Evolutionary conservation across 2,888 invertebrate species (phyloP), one percentile per base, ranked within the genome.

Genomic region (Mesoligia furuncula): DNA sequence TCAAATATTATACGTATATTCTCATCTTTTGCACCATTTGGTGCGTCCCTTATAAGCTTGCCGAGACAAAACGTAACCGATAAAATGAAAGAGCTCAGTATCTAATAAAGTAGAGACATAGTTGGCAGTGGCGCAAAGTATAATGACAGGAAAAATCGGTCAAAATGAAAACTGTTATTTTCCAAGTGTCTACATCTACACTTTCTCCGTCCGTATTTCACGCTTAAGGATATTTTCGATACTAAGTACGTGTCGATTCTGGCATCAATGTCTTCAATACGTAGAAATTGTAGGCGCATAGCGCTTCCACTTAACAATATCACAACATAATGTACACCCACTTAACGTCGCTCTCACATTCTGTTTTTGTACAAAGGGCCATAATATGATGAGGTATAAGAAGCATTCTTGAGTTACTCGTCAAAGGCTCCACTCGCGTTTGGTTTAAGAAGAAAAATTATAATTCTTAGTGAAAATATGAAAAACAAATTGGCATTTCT

Each of bases 321-420:
- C 87, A 91, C 90, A 87, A 91, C 92, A 93, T 93, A 91, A 93
- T 92, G 90, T 93, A 93, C 90, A 91, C 88, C 91, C 91, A 93
- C 93, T 93, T 94, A 93, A 91, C 89, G 85, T 90, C 90, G 86
- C 89, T 92, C 88, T 91, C 89, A 89, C 87, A 89, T 91, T 89
- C 86, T 87, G 86, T 92, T 91, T 90, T 89, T 86, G 85, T 90
- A 91, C 87, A 91, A 90, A 92, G 90, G 85, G 89, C 77, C 83
- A 90, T 91, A 87, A 90, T 91, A 84, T 91, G 85, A 93, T 92
- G 90, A 91, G 89, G 86, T 90, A 90, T 88, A 85, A 88, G 90
- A 91, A 90, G 87, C 92, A 95, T 93, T 93, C 91, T 92, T 87
- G 85, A 90, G 93, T 92, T 87, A 90, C 87, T 78, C 91, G 88